These are phyloP conservation scores for Apteryx mantelli DNA, from an alignment of 2,113 vertebrate genomes.

Conservation along the genomic window DNA sequence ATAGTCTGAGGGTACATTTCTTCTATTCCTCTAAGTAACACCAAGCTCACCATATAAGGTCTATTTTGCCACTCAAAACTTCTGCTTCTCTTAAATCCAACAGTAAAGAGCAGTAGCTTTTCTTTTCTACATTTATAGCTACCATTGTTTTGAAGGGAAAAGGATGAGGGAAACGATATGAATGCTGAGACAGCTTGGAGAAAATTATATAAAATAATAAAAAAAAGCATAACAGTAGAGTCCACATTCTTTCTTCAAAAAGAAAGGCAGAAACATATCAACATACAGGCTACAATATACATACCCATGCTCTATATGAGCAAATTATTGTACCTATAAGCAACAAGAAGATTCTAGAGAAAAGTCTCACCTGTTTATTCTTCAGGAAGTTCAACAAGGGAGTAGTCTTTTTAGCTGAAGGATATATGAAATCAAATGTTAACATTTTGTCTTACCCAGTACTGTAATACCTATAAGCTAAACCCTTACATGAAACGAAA, in stretches of 20 bases:
- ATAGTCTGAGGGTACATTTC: neutral
- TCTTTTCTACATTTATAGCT: neutral
- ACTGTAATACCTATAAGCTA: neutral
- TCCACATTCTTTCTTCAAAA: neutral
- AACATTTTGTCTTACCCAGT: neutral
- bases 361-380: constrained; percentile 93
- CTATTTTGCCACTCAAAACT: neutral
- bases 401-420: constrained; percentile 94
- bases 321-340: neutral
- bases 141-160: neutral
- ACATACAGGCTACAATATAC: neutral
- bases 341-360: neutral
- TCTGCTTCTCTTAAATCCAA: neutral
- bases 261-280: neutral
- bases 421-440: constrained; percentile 21
- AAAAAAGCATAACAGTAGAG: no score
- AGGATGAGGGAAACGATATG: neutral
- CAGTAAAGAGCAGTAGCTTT: neutral
- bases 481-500: neutral
- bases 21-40: neutral
- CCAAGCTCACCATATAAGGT: neutral
- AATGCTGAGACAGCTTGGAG: neutral
- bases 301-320: neutral
- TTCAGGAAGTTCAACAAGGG: constrained; percentile 97
- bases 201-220: neutral